Conservation (phyloP, 2,797 vertebrate genomes). For the Sebastes goodei region DNA sequence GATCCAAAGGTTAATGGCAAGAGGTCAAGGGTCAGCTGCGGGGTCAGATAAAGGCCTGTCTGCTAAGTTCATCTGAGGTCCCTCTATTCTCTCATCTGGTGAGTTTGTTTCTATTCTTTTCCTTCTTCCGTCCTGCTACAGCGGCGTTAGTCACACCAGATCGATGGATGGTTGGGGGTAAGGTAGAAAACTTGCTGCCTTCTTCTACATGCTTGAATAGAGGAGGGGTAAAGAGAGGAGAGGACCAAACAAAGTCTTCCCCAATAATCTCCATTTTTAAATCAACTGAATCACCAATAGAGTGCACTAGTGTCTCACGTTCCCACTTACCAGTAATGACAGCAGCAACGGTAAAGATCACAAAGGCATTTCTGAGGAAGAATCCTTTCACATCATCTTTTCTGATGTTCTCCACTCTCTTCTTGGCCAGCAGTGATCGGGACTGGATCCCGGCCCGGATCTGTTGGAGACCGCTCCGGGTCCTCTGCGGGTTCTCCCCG, state of each 20-base stretch:
- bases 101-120: slow-evolving; percentile 30
- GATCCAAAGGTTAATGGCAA: slow-evolving; percentile 64
- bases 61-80: slow-evolving; percentile 34
- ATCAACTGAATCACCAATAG: not conserved
- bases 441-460: slow-evolving; percentile 88
- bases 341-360: slow-evolving; percentile 90
- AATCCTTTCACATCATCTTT: slow-evolving; percentile 88
- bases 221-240: not conserved
- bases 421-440: slow-evolving; percentile 86
- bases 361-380: slow-evolving; percentile 91
- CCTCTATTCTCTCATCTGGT: slow-evolving; percentile 21
- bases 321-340: slow-evolving; percentile 91
- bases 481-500: slow-evolving; percentile 84
- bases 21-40: slow-evolving; percentile 47
- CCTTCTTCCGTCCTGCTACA: slow-evolving; percentile 4
- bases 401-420: slow-evolving; percentile 88
- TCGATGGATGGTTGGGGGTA: slow-evolving; percentile 1
- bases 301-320: not conserved
- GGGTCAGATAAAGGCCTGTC: slow-evolving; percentile 37
- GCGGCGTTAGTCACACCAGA: slow-evolving; percentile 1
- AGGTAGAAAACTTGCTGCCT: slow-evolving; percentile 8
- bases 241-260: not conserved
- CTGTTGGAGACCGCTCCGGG: slow-evolving; percentile 84
- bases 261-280: not conserved
- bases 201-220: slow-evolving; percentile 1